These are phyloP conservation scores for Drosophila subpulchrella DNA, from an alignment of 1,140 invertebrate species.

Conservation along the genomic window DNA sequence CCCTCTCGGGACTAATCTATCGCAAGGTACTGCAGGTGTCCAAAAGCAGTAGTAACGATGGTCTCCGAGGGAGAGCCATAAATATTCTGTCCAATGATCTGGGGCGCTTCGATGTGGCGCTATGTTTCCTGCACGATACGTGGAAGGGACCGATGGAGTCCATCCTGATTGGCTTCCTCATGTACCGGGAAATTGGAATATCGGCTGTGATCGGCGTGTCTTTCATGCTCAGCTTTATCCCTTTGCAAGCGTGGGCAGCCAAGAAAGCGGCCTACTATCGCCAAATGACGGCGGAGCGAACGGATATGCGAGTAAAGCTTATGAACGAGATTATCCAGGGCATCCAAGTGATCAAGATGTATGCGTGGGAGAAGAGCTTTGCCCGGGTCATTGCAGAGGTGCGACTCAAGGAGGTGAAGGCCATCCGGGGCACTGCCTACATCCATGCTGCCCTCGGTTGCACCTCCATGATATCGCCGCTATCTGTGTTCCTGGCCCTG, in stretches of 20 bases:
- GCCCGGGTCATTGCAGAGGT: slow-evolving; percentile 87
- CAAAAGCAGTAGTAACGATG: slow-evolving; percentile 90
- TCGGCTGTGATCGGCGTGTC: slow-evolving; percentile 91
- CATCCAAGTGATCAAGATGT: slow-evolving; percentile 96
- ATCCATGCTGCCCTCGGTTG: slow-evolving; percentile 75
- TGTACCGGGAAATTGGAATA: slow-evolving; percentile 90
- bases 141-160: slow-evolving; percentile 92
- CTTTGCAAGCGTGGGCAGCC: slow-evolving; percentile 92
- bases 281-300: slow-evolving; percentile 86
- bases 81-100: slow-evolving; percentile 95
- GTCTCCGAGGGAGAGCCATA: slow-evolving; percentile 93
- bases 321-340: slow-evolving; percentile 94
- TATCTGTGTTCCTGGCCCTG: slow-evolving; percentile 92
- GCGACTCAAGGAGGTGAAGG: slow-evolving; percentile 87
- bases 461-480: slow-evolving; percentile 89
- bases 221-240: slow-evolving; percentile 92
- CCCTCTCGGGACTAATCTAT: slow-evolving; percentile 92
- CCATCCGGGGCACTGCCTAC: slow-evolving; percentile 85
- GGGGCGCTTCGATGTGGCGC: slow-evolving; percentile 89
- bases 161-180: slow-evolving; percentile 89
- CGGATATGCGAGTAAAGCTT: slow-evolving; percentile 92
- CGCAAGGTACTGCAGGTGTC: slow-evolving; percentile 90
- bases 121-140: slow-evolving; percentile 88
- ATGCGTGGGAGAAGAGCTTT: slow-evolving; percentile 94
- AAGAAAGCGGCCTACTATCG: slow-evolving; percentile 88